Evolutionary conservation across 1,140 invertebrate species (phyloP).

Genomic region (Nilaparvata lugens): DNA sequence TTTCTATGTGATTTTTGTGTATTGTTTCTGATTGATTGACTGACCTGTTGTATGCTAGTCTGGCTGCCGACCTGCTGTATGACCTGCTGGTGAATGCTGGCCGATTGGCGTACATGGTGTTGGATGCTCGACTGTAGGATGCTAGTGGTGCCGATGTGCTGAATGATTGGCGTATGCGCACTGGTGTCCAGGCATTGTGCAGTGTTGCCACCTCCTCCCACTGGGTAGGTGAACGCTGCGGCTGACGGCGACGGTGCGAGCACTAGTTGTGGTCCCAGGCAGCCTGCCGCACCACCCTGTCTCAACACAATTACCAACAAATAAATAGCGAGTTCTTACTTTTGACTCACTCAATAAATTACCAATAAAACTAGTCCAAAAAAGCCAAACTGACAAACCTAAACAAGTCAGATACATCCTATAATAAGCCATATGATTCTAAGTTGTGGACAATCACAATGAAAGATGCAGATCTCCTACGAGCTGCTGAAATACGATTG

Average conservation of each 20-base stretch:
- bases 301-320: too few species aligned
- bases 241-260: constrained; percentile 22
- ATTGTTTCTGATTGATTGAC: too few species aligned
- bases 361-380: too few species aligned
- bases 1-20: too few species aligned
- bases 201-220: constrained; percentile 5
- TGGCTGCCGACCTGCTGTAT: constrained; percentile 17
- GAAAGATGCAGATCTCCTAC: too few species aligned
- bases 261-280: constrained; percentile 21
- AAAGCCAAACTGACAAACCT: too few species aligned
- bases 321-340: background rate
- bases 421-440: background rate
- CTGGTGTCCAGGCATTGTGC: background rate
- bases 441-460: too few species aligned
- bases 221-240: constrained; percentile 14
- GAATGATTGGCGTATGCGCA: constrained; percentile 11
- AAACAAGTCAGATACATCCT: background rate
- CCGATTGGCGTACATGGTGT: constrained; percentile 4
- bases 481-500: too few species aligned
- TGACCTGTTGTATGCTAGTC: constrained; percentile 17
- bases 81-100: constrained; percentile 15
- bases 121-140: constrained; percentile 21
- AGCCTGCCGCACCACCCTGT: constrained; percentile 22
- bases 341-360: too few species aligned
- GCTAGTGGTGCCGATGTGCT: constrained; percentile 23